phyloP scores from a whole-genome alignment of 2,797 vertebrate species.

The Scolopax bukidnonensis region DNA sequence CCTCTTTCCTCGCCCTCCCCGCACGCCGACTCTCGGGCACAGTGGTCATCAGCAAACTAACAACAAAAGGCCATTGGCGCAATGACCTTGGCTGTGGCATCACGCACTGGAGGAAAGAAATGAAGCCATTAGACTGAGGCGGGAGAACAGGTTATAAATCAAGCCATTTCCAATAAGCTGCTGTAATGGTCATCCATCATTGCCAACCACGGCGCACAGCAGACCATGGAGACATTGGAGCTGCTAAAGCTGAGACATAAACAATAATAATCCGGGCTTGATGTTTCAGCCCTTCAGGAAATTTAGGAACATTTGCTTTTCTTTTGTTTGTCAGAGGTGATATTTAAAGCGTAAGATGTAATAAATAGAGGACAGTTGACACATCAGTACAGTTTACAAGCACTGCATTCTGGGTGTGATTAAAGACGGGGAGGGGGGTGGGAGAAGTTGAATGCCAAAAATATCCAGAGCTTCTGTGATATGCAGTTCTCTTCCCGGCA shows the following conservation, averaged over 20 bases:
- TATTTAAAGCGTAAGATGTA: constrained; percentile 85
- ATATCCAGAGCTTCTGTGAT: constrained; percentile 71
- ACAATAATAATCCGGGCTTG: constrained; percentile 92
- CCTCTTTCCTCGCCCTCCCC: neutral
- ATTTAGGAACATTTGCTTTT: constrained; percentile 88
- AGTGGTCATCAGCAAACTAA: constrained; percentile 94
- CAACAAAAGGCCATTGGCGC: constrained; percentile 96
- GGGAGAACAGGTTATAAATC: constrained; percentile 97
- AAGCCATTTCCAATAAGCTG: constrained; percentile 99
- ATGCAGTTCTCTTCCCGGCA: constrained; percentile 50
- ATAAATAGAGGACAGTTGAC: constrained; percentile 82
- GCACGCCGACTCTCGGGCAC: constrained; percentile 77
- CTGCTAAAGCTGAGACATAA: constrained; percentile 91
- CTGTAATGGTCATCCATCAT: constrained; percentile 99
- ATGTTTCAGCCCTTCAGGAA: constrained; percentile 89
- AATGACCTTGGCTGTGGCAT: constrained; percentile 99
- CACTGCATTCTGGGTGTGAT: constrained; percentile 80
- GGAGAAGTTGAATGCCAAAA: constrained; percentile 78
- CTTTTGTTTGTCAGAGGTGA: constrained; percentile 90
- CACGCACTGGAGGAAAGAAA: constrained; percentile 98
- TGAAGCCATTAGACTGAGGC: constrained; percentile 99
- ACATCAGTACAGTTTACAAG: constrained; percentile 75
- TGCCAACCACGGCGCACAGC: constrained; percentile 83
- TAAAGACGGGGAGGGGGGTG: constrained; percentile 62
- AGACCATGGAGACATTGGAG: constrained; percentile 90